Conservation (phyloP, 1,140 invertebrate species). For the Microplitis demolitor region DNA sequence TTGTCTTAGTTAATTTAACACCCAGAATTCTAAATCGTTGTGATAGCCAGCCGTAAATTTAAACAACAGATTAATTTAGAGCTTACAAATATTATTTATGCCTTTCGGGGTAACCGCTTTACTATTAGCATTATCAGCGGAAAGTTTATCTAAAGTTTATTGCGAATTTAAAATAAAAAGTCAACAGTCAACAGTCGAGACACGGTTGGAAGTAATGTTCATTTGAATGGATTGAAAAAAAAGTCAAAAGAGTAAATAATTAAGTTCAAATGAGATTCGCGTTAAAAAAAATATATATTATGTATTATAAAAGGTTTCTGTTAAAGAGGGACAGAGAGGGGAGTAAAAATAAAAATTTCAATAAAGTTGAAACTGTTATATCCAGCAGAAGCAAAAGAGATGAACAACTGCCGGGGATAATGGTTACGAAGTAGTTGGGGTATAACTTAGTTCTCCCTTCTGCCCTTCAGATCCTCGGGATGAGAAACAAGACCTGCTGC, state of each 20-base stretch:
- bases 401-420: constrained; percentile 44
- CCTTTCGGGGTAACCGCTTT: constrained; percentile 7
- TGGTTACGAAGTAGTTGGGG: constrained; percentile 30
- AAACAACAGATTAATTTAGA: constrained; percentile 54
- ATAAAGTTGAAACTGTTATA: constrained; percentile 47
- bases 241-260: too few species aligned
- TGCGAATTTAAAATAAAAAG: background rate
- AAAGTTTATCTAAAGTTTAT: too few species aligned
- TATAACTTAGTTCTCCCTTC: constrained; percentile 28
- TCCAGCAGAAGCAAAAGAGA: constrained; percentile 42
- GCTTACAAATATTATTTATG: constrained; percentile 52
- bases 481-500: constrained; percentile 30
- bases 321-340: background rate
- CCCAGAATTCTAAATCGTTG: constrained; percentile 27
- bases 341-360: constrained; percentile 21
- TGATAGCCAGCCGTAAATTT: constrained; percentile 48
- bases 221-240: too few species aligned
- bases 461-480: constrained; percentile 2
- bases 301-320: too few species aligned
- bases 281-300: too few species aligned
- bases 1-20: constrained; percentile 43
- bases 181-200: background rate
- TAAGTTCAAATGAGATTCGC: too few species aligned
- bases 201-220: too few species aligned
- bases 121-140: background rate